These are phyloP conservation scores for Anomalospiza imberbis DNA, from an alignment of 2,797 vertebrate species.

Conservation along the genomic window DNA sequence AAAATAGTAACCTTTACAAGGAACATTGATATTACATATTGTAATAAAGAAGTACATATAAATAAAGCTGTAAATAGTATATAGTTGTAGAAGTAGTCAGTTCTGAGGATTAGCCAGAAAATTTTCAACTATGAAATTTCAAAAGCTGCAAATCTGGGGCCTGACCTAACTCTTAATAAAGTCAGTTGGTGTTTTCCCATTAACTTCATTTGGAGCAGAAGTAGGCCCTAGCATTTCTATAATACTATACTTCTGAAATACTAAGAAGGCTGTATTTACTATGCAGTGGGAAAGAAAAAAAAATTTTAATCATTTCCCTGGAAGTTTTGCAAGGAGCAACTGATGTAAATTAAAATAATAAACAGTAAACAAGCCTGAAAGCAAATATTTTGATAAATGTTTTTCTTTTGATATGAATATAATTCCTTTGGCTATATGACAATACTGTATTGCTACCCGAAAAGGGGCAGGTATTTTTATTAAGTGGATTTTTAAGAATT, in stretches of 20 bases:
- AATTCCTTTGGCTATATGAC: constrained; percentile 18
- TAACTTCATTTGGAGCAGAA: constrained; percentile 44
- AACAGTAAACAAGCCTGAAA: constrained; percentile 60
- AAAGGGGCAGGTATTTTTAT: background rate
- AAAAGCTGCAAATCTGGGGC: constrained; percentile 20
- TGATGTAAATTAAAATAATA: constrained; percentile 63
- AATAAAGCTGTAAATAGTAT: constrained; percentile 65
- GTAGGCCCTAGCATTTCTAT: constrained; percentile 23
- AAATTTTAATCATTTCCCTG: constrained; percentile 52
- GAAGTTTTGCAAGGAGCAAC: constrained; percentile 56
- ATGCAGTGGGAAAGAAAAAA: constrained; percentile 52
- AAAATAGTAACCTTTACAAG: constrained; percentile 65
- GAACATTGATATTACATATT: constrained; percentile 66
- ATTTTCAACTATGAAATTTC: constrained; percentile 38
- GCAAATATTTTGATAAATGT: constrained; percentile 63
- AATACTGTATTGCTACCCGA: background rate
- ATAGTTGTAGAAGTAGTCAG: constrained; percentile 40
- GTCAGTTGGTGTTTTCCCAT: constrained; percentile 37
- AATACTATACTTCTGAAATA: constrained; percentile 60
- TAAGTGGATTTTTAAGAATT: background rate
- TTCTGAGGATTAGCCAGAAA: constrained; percentile 43
- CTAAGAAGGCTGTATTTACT: constrained; percentile 51
- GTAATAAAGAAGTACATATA: constrained; percentile 66
- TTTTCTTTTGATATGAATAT: constrained; percentile 48
- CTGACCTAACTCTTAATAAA: constrained; percentile 36